Percentiles rank a stretch among this genome's conserved stretches.
Evolutionary conservation across 2,113 vertebrate genomes (phyloP).

Genomic region (Platysternon megacephalum): DNA sequence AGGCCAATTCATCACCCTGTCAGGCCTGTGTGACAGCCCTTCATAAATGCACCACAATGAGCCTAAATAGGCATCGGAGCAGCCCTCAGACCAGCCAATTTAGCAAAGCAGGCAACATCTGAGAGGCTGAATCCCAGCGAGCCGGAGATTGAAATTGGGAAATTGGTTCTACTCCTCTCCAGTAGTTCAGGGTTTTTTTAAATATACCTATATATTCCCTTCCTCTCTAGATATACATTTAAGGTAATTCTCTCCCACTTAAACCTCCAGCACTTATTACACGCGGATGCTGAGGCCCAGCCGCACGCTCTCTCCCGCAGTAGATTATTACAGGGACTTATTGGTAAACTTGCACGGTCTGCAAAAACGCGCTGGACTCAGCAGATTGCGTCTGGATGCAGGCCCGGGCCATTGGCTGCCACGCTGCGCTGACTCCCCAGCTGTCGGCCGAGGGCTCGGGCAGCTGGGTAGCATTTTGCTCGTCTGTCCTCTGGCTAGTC

Average conservation of each 20-base stretch:
- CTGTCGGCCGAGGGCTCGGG: neutral
- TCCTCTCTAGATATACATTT: constrained; percentile 49
- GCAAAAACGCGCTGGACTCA: constrained; percentile 65
- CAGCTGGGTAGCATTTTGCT: neutral
- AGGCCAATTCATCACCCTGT: constrained; percentile 72
- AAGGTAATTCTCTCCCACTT: constrained; percentile 72
- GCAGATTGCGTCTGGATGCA: constrained; percentile 49
- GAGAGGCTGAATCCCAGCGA: constrained; percentile 54
- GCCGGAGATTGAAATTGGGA: constrained; percentile 71
- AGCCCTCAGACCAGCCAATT: constrained; percentile 68
- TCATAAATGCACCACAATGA: constrained; percentile 71
- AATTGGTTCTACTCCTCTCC: constrained; percentile 76
- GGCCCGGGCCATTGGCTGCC: constrained; percentile 34
- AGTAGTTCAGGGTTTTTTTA: neutral
- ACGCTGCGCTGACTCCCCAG: neutral
- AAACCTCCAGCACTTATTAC: constrained; percentile 66
- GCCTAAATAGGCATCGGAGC: constrained; percentile 53
- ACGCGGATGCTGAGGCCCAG: neutral
- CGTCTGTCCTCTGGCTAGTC: neutral
- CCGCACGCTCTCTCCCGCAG: constrained; percentile 20
- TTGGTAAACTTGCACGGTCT: constrained; percentile 73
- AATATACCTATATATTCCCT: constrained; percentile 47
- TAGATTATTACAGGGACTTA: constrained; percentile 72
- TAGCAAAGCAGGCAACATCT: constrained; percentile 75
- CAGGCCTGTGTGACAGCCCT: constrained; percentile 67